A percentile compares a stretch with the other conserved stretches of the same genome.
phyloP scores from a whole-genome alignment of 1,140 invertebrate genomes.

The Planococcus citri region DNA sequence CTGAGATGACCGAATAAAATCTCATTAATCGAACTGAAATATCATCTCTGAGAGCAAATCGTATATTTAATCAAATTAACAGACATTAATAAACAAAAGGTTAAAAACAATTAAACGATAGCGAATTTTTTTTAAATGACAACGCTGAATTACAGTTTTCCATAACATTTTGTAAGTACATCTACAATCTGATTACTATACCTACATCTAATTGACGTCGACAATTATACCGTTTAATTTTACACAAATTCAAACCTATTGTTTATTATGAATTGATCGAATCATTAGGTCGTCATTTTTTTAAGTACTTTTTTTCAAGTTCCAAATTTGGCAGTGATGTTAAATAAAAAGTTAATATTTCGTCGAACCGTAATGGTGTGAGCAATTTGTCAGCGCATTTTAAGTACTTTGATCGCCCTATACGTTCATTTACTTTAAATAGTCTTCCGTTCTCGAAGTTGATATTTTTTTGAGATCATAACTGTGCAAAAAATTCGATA shows the following conservation, averaged over 20 bases:
- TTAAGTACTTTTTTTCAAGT: background rate
- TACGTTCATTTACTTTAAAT: no score
- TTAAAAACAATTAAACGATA: conserved; percentile 2
- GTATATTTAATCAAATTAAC: background rate
- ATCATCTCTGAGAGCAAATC: no score
- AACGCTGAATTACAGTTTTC: background rate
- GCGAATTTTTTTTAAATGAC: background rate
- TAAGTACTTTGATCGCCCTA: background rate
- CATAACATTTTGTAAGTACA: no score
- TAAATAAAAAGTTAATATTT: no score
- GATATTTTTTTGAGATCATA: background rate
- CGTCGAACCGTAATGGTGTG: background rate
- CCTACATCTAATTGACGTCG: background rate
- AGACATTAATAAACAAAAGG: background rate
- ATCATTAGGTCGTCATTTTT: no score
- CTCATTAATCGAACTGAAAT: no score
- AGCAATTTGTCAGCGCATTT: background rate
- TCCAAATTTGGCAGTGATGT: background rate
- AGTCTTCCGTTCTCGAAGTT: background rate
- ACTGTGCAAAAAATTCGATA: background rate
- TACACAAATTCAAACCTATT: no score
- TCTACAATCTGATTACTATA: no score
- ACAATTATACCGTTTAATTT: background rate
- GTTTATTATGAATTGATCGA: background rate
- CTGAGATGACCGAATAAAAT: no score